These are phyloP conservation scores for Pristionchus entomophagus DNA, from an alignment of 2,888 invertebrate genomes.

Conservation along the genomic window DNA sequence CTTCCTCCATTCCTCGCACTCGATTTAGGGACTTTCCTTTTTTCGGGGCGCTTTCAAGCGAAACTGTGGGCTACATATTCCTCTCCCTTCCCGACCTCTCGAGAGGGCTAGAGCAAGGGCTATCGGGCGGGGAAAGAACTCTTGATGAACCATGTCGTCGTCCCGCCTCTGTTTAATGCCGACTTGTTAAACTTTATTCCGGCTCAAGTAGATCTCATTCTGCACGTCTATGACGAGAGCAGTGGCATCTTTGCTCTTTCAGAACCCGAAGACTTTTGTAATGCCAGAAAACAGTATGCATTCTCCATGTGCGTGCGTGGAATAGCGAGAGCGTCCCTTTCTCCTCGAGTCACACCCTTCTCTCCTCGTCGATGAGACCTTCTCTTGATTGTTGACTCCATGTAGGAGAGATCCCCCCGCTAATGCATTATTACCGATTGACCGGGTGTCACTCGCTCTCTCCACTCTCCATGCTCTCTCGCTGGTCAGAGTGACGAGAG, in stretches of 20 bases:
- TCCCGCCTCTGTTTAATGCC: not conserved
- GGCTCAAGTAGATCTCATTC: no score
- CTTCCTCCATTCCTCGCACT: not conserved
- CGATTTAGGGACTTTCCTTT: not conserved
- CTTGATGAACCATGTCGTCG: conserved; percentile 7
- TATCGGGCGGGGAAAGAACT: conserved; percentile 18
- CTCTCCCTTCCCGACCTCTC: not conserved
- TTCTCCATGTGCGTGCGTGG: not conserved
- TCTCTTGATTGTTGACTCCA: conserved; percentile 14
- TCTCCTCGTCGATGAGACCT: not conserved
- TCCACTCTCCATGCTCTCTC: no score
- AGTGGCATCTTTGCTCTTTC: no score
- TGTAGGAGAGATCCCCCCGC: not conserved
- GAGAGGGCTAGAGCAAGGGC: not conserved
- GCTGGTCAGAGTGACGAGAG: no score
- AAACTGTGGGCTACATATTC: not conserved
- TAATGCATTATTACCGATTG: conserved; percentile 22
- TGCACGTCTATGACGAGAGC: no score
- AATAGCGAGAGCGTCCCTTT: not conserved
- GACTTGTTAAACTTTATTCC: conserved; percentile 15
- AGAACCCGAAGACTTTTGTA: no score
- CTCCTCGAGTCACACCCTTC: no score
- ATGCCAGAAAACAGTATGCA: no score
- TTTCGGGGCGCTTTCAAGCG: not conserved
- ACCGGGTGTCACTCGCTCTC: not conserved